Conservation (phyloP, 2,888 invertebrate species). For the Noctuana brunneofusca region DNA sequence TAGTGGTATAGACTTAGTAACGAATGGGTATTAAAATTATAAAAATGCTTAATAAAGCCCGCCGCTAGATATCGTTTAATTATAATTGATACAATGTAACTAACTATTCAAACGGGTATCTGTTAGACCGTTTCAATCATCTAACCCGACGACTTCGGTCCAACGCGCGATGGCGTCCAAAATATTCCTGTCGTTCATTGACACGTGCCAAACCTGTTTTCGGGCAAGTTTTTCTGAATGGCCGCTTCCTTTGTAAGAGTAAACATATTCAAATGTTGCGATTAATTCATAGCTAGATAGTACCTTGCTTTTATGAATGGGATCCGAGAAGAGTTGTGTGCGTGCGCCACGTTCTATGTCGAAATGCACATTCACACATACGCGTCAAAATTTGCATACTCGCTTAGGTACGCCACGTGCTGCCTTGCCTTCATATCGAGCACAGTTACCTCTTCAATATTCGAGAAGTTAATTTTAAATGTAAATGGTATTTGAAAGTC, state of each 20-base stretch:
- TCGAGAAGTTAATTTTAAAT: conserved; percentile 74
- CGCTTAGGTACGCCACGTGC: conserved; percentile 73
- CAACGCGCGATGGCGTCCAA: conserved; percentile 65
- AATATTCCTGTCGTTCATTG: conserved; percentile 80
- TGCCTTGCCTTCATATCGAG: conserved; percentile 57
- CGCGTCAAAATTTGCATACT: conserved; percentile 71
- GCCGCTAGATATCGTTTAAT: conserved; percentile 55
- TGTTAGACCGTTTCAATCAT: conserved; percentile 77
- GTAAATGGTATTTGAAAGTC: conserved; percentile 74
- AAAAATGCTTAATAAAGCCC: conserved; percentile 18
- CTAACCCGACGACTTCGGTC: conserved; percentile 60
- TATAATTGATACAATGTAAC: conserved; percentile 50
- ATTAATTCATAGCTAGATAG: conserved; percentile 82
- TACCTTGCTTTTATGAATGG: conserved; percentile 81
- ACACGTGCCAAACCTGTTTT: conserved; percentile 82
- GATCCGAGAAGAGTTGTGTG: conserved; percentile 62
- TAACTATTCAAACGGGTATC: conserved; percentile 62
- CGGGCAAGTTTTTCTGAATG: conserved; percentile 79
- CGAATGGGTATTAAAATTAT: neutral
- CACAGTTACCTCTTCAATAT: conserved; percentile 78
- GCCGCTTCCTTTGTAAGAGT: conserved; percentile 80
- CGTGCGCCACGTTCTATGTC: conserved; percentile 52
- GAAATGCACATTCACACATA: conserved; percentile 56
- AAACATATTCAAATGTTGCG: conserved; percentile 83
- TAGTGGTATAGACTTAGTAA: too few relatives aligned